Base-by-base conservation (phyloP, 2,113 vertebrate species). In the Gracilinanus agilis region DNA sequence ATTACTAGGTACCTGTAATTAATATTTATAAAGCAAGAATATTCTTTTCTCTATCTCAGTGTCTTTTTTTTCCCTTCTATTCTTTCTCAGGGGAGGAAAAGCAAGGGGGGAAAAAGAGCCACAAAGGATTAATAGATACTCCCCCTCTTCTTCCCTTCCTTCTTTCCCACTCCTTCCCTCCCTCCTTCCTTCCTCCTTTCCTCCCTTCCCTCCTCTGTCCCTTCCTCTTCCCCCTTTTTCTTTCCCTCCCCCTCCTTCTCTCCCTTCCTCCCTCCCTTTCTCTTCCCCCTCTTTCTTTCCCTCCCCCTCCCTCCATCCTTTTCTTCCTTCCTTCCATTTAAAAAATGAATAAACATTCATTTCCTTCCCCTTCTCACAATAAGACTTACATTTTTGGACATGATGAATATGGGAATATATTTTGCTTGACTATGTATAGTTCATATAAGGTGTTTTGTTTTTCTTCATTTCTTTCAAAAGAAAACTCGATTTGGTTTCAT, bases 11-110 rank as follows among this genome's bases (percentile, higher is more conserved):
- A 91, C 96, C 97, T 75, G n/a, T 92, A 97, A 98, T 98, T 98
- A 98, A 98, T 98, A 98, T 98, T 98, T 98, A 98, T 98, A 98
- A 98, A 97, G 94, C 61, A 90, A 94, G 96, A 97, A 95, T 95
- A 94, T 94, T 90, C 95, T 97, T 96, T 95, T 97, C 95, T 40
- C 67, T 40, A 40, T 83, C n/a, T 83, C 19, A 0, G 67, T 83
- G 19, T 83, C 67, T 40, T 83, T 83, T 83, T 83, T 90, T 90
- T 5, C 9, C 53, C 29, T 90, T 90, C 29, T 13, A 90, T 83
- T 83, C 67, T 83, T 83, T 83, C 67, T 40, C 6, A 3, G 19
- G 40, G 29, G 29, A 67, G 19, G 67, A 40, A 34, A 83, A 83
- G n/a, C 16, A 40, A 83, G 5, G 16, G 40, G n/a, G 7, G n/a